Evolutionary conservation across 2,113 vertebrate genomes (phyloP).

Genomic region (Heteronetta atricapilla): DNA sequence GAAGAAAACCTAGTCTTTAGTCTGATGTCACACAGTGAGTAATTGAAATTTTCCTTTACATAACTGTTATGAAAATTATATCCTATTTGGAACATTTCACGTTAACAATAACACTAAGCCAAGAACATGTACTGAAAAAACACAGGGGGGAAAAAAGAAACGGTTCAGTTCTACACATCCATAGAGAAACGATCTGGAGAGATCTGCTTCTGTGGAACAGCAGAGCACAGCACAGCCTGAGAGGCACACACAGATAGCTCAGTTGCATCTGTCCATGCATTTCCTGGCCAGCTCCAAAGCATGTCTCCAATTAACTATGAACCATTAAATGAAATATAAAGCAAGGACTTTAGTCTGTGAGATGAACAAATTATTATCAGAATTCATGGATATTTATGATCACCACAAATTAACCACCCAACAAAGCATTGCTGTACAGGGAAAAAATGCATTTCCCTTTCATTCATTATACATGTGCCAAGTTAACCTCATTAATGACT

Average conservation of each 20-base stretch:
- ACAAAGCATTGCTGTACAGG: neutral
- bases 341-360: neutral
- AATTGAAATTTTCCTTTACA: neutral
- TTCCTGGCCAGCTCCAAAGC: neutral
- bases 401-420: neutral
- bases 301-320: neutral
- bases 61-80: neutral
- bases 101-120: neutral
- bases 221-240: neutral
- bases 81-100: neutral
- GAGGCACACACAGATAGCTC: neutral
- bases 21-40: neutral
- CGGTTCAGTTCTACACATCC: neutral
- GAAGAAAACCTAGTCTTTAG: neutral
- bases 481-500: neutral
- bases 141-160: neutral
- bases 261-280: neutral
- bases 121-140: neutral
- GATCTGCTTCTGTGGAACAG: neutral
- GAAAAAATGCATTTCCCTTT: neutral
- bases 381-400: neutral
- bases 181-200: neutral
- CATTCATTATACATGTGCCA: neutral
- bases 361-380: neutral
- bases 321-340: neutral